Evolutionary conservation across 2,113 vertebrate species (phyloP), one percentile per base, ranked within the genome.

Genomic region (Chascanopsetta lugubris): DNA sequence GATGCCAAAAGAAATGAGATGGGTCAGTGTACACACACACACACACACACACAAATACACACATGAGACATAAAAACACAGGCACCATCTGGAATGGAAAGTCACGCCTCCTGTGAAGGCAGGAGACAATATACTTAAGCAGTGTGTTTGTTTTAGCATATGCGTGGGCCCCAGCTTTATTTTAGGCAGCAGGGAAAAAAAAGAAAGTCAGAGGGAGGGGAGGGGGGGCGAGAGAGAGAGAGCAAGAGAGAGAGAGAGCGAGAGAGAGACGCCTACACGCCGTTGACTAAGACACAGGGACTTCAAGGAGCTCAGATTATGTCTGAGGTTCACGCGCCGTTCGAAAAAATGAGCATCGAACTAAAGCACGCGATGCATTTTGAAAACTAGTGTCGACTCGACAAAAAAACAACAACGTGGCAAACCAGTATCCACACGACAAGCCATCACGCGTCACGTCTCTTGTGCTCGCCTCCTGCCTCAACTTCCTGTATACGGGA

Each of bases 101-200:
- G 57, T 71, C 53, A 11, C 12, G 55, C 61, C 75, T 74, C 62
- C 40, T 60, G 60, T 51, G 61, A 61, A 77, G 56, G 32, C 24
- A 51, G 50, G 43, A 81, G 45, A 83, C 72, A 76, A 82, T 72
- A 61, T 60, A 70, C 71, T 67, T 69, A 58, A 74, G 61, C 58
- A 49, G 49, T 2, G 60, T 54, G 72, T 85, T 87, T 85, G 78
- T 84, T 80, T 82, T 68, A 58, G 70, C 45, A 58, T 48, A 40
- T 55, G 77, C 65, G 75, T 82, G 81, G 82, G 72, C 64, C 59
- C 64, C 12, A 0, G 56, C 27, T 60, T 69, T 86, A 87, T 87
- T 89, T 85, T 82, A 50, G 61, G 71, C 69, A 83, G 30, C 30
- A 38, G 45, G 17, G 45, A 69, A 48, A 72, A 67, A 71, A 25